A percentile compares a stretch with the other conserved stretches of the same genome.
These are phyloP conservation scores for Nasonovia ribisnigri DNA, from an alignment of 2,888 invertebrate species.

Conservation along the genomic window DNA sequence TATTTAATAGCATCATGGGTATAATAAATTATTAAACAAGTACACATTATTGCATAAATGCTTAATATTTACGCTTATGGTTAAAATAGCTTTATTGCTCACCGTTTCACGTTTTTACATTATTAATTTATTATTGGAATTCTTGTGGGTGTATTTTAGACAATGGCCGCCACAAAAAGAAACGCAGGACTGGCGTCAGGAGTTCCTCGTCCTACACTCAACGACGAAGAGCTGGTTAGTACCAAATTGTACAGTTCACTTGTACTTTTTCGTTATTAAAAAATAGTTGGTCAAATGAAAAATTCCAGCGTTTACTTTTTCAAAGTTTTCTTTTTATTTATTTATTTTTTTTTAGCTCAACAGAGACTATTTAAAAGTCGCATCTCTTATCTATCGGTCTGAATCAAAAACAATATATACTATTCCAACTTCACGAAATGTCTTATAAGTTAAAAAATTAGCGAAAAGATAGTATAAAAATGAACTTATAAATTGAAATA, in stretches of 20 bases:
- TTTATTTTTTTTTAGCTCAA: neutral
- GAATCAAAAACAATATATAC: neutral
- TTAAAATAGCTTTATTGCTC: conserved; percentile 42
- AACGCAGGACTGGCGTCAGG: conserved; percentile 98
- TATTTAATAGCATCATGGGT: conserved; percentile 31
- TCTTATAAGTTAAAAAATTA: neutral
- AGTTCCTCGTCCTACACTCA: conserved; percentile 95
- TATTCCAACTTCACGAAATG: neutral
- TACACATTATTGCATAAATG: conserved; percentile 40
- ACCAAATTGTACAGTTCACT: conserved; percentile 10
- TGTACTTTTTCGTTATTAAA: conserved; percentile 47
- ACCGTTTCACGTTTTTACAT: neutral
- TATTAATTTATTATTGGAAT: conserved; percentile 58
- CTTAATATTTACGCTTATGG: conserved; percentile 38
- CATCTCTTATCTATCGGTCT: neutral
- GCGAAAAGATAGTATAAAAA: neutral
- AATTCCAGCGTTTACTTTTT: neutral
- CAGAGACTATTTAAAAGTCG: neutral
- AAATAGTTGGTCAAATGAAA: conserved; percentile 34
- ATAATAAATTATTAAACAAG: conserved; percentile 27
- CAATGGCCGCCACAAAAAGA: conserved; percentile 98
- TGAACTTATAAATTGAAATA: neutral
- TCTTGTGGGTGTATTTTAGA: conserved; percentile 75
- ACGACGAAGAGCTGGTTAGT: conserved; percentile 99
- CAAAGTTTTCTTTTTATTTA: neutral